Percentiles rank a stretch among this genome's conserved stretches.
phyloP scores from a whole-genome alignment of 2,797 vertebrate genomes.

The Schizothorax lantsangensis region DNA sequence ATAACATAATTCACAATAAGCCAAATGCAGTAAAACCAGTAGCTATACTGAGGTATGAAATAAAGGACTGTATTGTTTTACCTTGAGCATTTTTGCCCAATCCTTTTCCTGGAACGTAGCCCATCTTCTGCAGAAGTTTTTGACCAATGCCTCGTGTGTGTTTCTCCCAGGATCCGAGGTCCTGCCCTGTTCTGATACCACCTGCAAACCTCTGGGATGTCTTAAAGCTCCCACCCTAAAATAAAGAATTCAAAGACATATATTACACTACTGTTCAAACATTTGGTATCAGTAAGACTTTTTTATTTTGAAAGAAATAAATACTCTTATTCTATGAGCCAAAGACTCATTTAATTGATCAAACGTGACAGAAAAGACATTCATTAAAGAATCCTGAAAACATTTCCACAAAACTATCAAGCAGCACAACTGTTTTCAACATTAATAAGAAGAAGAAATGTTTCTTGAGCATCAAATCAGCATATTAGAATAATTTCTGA shows the following conservation, averaged over 20 bases:
- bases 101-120: conserved; percentile 92
- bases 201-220: conserved; percentile 92
- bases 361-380: background rate
- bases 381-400: background rate
- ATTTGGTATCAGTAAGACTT: background rate
- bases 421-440: background rate
- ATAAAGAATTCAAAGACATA: conserved; percentile 25
- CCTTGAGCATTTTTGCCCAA: conserved; percentile 99
- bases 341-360: background rate
- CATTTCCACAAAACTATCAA: background rate
- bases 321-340: background rate
- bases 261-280: background rate
- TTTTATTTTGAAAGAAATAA: background rate
- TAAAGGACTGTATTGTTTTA: conserved; percentile 59
- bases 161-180: conserved; percentile 95
- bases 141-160: conserved; percentile 97
- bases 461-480: background rate
- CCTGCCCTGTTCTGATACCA: conserved; percentile 87
- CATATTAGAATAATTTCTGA: background rate
- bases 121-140: conserved; percentile 98
- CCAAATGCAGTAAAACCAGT: background rate
- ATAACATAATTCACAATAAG: background rate
- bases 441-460: background rate
- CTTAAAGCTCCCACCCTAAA: conserved; percentile 90
- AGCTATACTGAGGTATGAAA: background rate